phyloP scores from a whole-genome alignment of 2,797 vertebrate genomes.

The Smutsia temminckii region DNA sequence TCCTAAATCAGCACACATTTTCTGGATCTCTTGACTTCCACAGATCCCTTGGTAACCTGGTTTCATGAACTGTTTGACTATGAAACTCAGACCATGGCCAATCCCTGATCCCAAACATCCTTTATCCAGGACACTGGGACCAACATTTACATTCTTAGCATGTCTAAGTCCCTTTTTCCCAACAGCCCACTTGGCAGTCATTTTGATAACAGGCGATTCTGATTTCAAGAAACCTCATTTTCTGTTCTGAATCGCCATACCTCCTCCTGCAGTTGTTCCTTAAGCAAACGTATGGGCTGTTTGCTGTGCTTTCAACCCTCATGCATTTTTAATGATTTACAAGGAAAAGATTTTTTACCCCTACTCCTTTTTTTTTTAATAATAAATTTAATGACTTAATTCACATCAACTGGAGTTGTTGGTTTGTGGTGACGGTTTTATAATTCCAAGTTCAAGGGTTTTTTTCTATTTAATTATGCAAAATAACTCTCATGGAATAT shows the following conservation, averaged over 20 bases:
- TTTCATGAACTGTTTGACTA: not conserved
- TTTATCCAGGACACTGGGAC: not conserved
- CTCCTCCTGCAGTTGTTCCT: slow-evolving; percentile 83
- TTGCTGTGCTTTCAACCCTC: slow-evolving; percentile 90
- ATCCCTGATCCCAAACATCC: not conserved
- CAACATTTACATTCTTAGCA: not conserved
- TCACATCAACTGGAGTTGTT: slow-evolving; percentile 93
- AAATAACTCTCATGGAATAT: slow-evolving; percentile 93
- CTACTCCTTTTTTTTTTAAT: slow-evolving; percentile 79
- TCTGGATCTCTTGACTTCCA: not conserved
- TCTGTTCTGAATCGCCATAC: slow-evolving; percentile 83
- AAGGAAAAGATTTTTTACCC: slow-evolving; percentile 90
- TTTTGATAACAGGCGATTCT: slow-evolving; percentile 59
- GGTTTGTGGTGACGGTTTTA: slow-evolving; percentile 93
- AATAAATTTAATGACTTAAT: slow-evolving; percentile 90
- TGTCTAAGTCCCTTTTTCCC: slow-evolving; percentile 44
- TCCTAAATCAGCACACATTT: not conserved
- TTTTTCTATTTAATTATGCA: slow-evolving; percentile 94
- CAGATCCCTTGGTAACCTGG: not conserved
- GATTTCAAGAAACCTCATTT: slow-evolving; percentile 81
- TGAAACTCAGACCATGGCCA: not conserved
- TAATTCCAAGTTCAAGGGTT: slow-evolving; percentile 91
- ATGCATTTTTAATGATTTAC: slow-evolving; percentile 98
- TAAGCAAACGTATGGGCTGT: slow-evolving; percentile 89
- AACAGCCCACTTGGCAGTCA: slow-evolving; percentile 16